Evolutionary conservation across 2,888 invertebrate genomes (phyloP).

Genomic region (Chrysotoxum bicinctum): DNA sequence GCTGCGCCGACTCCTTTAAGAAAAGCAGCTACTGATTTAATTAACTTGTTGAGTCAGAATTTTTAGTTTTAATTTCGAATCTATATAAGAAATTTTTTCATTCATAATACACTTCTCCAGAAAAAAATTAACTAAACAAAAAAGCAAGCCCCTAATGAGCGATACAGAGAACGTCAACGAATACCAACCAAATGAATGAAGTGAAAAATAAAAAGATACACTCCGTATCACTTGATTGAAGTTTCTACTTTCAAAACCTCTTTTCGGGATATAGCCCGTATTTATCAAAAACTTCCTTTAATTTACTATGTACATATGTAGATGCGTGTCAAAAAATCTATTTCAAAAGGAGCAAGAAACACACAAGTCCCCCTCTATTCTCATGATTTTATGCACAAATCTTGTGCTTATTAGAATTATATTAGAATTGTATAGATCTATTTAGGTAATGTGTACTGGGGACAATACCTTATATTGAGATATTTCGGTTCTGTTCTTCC

Average conservation of each 20-base stretch:
- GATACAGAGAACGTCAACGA: background rate
- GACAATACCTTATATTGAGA: too few species aligned
- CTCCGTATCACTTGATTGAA: background rate
- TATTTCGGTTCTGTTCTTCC: too few species aligned
- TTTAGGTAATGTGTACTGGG: too few species aligned
- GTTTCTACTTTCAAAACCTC: background rate
- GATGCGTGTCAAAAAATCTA: too few species aligned
- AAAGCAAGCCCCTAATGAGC: background rate
- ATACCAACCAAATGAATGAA: background rate
- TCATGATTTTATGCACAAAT: too few species aligned
- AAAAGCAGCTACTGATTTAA: background rate
- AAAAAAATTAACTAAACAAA: background rate
- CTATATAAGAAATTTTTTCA: background rate
- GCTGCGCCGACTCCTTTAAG: background rate
- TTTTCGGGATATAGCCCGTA: too few species aligned
- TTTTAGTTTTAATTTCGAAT: background rate
- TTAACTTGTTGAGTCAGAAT: slow-evolving; percentile 5
- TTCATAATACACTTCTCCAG: background rate
- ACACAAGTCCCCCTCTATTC: too few species aligned
- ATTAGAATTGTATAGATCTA: too few species aligned
- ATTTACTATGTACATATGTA: too few species aligned
- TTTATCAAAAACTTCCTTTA: too few species aligned
- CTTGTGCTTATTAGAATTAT: too few species aligned
- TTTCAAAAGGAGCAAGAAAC: too few species aligned
- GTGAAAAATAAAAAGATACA: background rate